A percentile compares a stretch with the other conserved stretches of the same genome.
These are phyloP conservation scores for Chiroxiphia lanceolata DNA, from an alignment of 2,797 vertebrate species.

Conservation along the genomic window DNA sequence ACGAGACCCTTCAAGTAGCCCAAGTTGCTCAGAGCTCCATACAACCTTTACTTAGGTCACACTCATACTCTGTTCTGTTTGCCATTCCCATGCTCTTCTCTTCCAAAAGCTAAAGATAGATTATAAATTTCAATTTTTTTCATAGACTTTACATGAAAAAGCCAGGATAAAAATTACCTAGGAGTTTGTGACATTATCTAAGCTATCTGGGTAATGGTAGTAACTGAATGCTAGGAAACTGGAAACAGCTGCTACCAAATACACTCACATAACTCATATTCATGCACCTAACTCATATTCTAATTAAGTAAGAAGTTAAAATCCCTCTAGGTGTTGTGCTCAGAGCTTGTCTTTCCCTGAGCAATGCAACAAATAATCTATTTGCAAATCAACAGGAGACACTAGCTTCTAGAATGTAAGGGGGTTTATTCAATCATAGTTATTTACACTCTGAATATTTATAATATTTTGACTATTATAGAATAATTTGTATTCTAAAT, in stretches of 20 bases:
- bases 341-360: neutral
- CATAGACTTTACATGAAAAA: neutral
- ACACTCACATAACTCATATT: neutral
- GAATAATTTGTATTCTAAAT: neutral
- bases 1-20: neutral
- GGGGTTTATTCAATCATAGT: neutral
- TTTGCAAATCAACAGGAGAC: neutral
- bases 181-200: neutral
- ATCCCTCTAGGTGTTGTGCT: neutral
- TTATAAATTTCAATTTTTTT: neutral
- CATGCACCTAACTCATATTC: neutral
- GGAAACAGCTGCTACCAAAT: neutral
- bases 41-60: neutral
- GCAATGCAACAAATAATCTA: neutral
- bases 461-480: neutral
- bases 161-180: neutral
- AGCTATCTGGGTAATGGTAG: neutral
- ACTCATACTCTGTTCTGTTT: neutral
- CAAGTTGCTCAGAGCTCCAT: neutral
- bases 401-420: neutral
- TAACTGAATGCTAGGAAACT: neutral
- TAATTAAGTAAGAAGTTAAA: slow-evolving; percentile 18
- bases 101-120: neutral
- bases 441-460: neutral
- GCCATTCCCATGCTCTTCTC: neutral